phyloP scores from a whole-genome alignment of 35 echinoderm and acorn worm genomes.

The Patiria miniata region DNA sequence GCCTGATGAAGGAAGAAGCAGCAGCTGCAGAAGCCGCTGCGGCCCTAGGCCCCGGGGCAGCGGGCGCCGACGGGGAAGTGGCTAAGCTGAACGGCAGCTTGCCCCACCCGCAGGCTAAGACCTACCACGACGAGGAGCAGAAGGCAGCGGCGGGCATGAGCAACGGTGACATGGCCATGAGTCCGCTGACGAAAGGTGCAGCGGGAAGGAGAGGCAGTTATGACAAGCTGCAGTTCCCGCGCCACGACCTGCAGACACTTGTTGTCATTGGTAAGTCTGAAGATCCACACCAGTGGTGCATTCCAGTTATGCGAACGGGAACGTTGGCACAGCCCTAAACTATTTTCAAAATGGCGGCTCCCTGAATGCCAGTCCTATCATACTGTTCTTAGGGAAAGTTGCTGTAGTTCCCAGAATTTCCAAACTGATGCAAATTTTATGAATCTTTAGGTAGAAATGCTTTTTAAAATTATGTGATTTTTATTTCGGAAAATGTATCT shows the following conservation, averaged over 20 bases:
- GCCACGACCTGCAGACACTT: constrained; percentile 87
- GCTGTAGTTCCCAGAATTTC: too few species aligned
- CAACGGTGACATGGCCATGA: constrained; percentile 52
- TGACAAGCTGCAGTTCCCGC: constrained; percentile 95
- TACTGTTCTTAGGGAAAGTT: too few species aligned
- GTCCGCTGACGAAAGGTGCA: constrained; percentile 35
- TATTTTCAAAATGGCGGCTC: too few species aligned
- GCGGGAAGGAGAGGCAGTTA: constrained; percentile 67
- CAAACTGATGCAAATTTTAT: too few species aligned
- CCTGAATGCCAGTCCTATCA: too few species aligned
- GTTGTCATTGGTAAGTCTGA: constrained; percentile 72
- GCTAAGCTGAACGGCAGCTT: constrained; percentile 7
- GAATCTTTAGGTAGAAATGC: too few species aligned
- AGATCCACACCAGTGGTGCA: too few species aligned
- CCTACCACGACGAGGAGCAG: not conserved
- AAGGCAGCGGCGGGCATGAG: constrained; percentile 18
- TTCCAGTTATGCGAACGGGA: too few species aligned
- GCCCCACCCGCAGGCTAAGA: not conserved
- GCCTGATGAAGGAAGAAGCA: constrained; percentile 54
- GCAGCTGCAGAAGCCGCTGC: constrained; percentile 29
- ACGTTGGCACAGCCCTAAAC: too few species aligned
- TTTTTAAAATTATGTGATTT: too few species aligned
- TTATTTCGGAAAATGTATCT: too few species aligned
- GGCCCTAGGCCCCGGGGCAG: not conserved
- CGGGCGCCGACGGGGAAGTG: not conserved